Conservation (phyloP, 1,140 invertebrate genomes). For the Psix sp. region DNA sequence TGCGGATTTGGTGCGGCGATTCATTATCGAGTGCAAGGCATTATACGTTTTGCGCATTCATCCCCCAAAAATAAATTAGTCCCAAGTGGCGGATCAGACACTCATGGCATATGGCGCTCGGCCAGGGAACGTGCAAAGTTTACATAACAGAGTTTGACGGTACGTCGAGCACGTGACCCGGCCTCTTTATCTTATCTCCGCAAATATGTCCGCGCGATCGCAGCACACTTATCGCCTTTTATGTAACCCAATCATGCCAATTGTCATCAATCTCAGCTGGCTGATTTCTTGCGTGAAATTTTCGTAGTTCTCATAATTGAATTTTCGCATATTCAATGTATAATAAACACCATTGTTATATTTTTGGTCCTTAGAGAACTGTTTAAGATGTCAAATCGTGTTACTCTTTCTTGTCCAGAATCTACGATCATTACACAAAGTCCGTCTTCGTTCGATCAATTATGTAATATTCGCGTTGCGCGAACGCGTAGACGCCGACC, state of each 20-base stretch:
- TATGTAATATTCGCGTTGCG: slow-evolving; percentile 25
- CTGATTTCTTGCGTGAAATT: too few relatives aligned
- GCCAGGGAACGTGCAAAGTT: slow-evolving; percentile 71
- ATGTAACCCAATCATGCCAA: slow-evolving; percentile 63
- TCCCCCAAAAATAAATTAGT: slow-evolving; percentile 65
- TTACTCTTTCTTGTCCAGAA: background rate
- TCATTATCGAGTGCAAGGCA: background rate
- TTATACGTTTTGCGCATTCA: slow-evolving; percentile 44
- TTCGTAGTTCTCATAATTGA: too few relatives aligned
- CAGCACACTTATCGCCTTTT: slow-evolving; percentile 65
- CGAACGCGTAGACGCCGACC: slow-evolving; percentile 7
- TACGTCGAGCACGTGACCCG: slow-evolving; percentile 71
- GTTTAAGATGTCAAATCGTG: too few relatives aligned
- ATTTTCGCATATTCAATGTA: too few relatives aligned
- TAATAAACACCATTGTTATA: too few relatives aligned
- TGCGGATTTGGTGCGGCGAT: background rate
- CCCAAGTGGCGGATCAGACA: slow-evolving; percentile 46
- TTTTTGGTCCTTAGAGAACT: too few relatives aligned
- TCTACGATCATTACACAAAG: slow-evolving; percentile 18
- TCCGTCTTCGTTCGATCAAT: slow-evolving; percentile 21
- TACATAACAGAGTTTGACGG: slow-evolving; percentile 77
- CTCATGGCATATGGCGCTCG: slow-evolving; percentile 64
- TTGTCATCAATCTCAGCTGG: slow-evolving; percentile 46
- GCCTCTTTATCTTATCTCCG: slow-evolving; percentile 70
- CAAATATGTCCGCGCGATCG: slow-evolving; percentile 64